phyloP scores from a whole-genome alignment of 2,113 vertebrate genomes.

The Anguilla rostrata region DNA sequence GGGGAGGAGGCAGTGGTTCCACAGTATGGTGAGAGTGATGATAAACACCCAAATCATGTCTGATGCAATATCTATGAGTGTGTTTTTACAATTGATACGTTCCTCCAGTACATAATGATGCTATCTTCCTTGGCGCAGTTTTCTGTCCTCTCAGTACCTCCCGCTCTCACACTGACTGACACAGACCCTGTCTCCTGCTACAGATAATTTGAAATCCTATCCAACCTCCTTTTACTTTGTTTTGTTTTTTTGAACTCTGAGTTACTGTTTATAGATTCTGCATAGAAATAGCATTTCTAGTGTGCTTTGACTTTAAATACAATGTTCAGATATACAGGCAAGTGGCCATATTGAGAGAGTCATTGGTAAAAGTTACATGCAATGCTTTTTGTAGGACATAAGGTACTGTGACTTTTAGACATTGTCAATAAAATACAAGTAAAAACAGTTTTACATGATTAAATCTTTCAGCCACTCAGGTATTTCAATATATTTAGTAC shows the following conservation, averaged over 20 bases:
- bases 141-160: background rate
- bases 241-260: background rate
- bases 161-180: background rate
- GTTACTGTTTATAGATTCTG: background rate
- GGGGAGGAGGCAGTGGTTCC: background rate
- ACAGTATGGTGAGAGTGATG: background rate
- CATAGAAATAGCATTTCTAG: background rate
- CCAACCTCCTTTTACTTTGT: background rate
- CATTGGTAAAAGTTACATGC: background rate
- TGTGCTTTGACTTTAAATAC: background rate
- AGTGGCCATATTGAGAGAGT: background rate
- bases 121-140: background rate
- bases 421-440: background rate
- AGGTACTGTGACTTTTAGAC: background rate
- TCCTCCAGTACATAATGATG: background rate
- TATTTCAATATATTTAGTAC: background rate
- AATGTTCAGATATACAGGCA: background rate
- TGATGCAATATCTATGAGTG: background rate
- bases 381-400: background rate
- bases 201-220: background rate
- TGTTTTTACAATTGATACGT: background rate
- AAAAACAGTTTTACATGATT: background rate
- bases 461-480: background rate
- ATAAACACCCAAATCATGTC: background rate
- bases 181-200: background rate